These are phyloP conservation scores for Sinhomidia bicolor DNA, from an alignment of 2,888 invertebrate genomes.

Conservation along the genomic window DNA sequence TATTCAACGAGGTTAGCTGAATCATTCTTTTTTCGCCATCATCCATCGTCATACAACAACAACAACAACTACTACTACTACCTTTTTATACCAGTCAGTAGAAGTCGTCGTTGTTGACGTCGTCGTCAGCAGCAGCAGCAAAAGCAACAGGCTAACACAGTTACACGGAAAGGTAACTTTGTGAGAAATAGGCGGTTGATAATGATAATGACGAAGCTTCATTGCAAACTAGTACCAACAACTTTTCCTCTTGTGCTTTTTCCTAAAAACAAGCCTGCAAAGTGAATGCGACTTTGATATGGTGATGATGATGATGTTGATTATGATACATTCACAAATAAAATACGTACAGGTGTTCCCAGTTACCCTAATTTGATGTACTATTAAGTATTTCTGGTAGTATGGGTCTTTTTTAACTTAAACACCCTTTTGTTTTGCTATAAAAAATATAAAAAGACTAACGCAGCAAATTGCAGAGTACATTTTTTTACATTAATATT, in stretches of 20 bases:
- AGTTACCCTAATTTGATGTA: conserved; percentile 59
- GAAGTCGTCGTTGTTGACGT: background rate
- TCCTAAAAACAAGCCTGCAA: conserved; percentile 22
- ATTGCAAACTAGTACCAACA: conserved; percentile 67
- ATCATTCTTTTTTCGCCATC: conserved; percentile 38
- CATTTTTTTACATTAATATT: background rate
- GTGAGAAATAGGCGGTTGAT: conserved; percentile 68
- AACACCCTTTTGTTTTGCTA: background rate
- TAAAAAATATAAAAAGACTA: conserved; percentile 13
- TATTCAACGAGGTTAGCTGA: conserved; percentile 60
- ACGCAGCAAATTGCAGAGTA: background rate
- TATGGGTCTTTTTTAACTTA: background rate
- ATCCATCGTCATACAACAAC: conserved; percentile 30
- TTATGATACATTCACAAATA: conserved; percentile 35
- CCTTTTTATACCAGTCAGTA: conserved; percentile 15
- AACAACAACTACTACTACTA: no score
- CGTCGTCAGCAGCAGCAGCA: conserved; percentile 18
- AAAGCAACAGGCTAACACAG: conserved; percentile 58
- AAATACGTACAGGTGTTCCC: conserved; percentile 61
- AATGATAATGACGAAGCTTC: conserved; percentile 25
- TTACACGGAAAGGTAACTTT: conserved; percentile 72
- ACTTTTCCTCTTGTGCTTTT: conserved; percentile 65
- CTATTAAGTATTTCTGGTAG: conserved; percentile 26
- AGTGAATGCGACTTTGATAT: conserved; percentile 15
- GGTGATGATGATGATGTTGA: no score